Evolutionary conservation across 2,797 vertebrate species (phyloP).

Genomic region (Coracias cyanogaster): DNA sequence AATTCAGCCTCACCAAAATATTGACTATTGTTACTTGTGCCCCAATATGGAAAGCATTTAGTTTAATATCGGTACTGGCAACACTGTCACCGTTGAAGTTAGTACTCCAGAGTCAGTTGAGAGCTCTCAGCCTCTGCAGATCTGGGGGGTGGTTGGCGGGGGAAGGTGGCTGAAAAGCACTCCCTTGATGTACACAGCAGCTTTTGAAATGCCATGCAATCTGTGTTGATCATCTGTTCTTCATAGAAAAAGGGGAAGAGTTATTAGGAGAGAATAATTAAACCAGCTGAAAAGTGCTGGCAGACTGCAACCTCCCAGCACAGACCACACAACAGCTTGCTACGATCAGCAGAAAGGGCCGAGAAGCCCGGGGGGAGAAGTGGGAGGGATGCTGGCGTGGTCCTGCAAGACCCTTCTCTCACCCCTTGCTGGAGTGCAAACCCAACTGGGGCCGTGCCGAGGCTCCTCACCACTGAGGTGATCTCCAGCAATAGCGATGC

Average conservation of each 20-base stretch:
- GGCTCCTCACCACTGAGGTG: background rate
- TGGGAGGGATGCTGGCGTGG: background rate
- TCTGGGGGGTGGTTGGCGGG: background rate
- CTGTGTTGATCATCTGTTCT: constrained; percentile 66
- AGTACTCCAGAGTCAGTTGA: background rate
- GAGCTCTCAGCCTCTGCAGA: background rate
- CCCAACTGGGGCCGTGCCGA: accelerated
- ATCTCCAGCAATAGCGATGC: accelerated
- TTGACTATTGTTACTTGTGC: constrained; percentile 70
- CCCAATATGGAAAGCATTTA: constrained; percentile 70
- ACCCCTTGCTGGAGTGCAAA: background rate
- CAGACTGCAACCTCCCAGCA: constrained; percentile 46
- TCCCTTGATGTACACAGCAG: background rate
- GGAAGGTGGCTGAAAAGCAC: constrained; percentile 5
- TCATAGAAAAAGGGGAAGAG: constrained; percentile 68
- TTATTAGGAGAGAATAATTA: constrained; percentile 77
- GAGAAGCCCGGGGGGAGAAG: background rate
- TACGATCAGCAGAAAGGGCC: constrained; percentile 59
- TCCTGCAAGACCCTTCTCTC: background rate
- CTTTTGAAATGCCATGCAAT: background rate
- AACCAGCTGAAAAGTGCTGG: constrained; percentile 68
- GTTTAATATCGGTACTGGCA: constrained; percentile 61
- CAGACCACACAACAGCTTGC: constrained; percentile 68
- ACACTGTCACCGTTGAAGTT: constrained; percentile 13
- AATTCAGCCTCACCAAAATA: constrained; percentile 70